These are phyloP conservation scores for Cyprinodon diabolis DNA, from an alignment of 2,797 vertebrate genomes.

Conservation along the genomic window DNA sequence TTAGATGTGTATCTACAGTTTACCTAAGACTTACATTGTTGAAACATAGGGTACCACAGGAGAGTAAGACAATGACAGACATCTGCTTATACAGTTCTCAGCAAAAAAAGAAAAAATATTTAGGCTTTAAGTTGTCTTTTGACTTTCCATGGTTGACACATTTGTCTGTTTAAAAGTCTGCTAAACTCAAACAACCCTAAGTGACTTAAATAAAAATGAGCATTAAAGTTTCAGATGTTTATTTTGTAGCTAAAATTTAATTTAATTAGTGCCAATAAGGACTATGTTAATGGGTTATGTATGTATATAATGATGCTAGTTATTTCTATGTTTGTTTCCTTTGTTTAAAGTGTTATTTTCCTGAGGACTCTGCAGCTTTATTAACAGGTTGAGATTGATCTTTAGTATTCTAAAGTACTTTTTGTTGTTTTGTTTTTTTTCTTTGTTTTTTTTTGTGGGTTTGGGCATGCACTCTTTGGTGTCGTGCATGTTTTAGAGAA, in stretches of 20 bases:
- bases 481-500: background rate
- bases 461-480: background rate
- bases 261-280: slow-evolving; percentile 42
- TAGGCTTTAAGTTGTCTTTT: no score
- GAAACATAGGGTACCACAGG: slow-evolving; percentile 10
- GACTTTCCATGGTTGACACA: background rate
- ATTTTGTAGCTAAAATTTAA: slow-evolving; percentile 56
- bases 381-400: slow-evolving; percentile 41
- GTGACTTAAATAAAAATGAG: slow-evolving; percentile 44
- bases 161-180: slow-evolving; percentile 7
- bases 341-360: slow-evolving; percentile 41
- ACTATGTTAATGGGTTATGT: slow-evolving; percentile 35
- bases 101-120: no score
- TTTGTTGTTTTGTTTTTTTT: slow-evolving; percentile 5
- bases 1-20: background rate
- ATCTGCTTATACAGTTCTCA: no score
- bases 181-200: slow-evolving; percentile 16
- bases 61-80: no score
- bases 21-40: background rate
- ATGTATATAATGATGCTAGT: slow-evolving; percentile 21
- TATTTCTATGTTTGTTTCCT: slow-evolving; percentile 42
- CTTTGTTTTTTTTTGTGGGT: background rate
- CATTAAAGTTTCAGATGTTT: slow-evolving; percentile 30
- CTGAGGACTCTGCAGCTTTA: slow-evolving; percentile 28
- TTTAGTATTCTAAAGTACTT: slow-evolving; percentile 45